phyloP scores from a whole-genome alignment of 92 coral and sea anemone species.

The Parazoanthus darwini region DNA sequence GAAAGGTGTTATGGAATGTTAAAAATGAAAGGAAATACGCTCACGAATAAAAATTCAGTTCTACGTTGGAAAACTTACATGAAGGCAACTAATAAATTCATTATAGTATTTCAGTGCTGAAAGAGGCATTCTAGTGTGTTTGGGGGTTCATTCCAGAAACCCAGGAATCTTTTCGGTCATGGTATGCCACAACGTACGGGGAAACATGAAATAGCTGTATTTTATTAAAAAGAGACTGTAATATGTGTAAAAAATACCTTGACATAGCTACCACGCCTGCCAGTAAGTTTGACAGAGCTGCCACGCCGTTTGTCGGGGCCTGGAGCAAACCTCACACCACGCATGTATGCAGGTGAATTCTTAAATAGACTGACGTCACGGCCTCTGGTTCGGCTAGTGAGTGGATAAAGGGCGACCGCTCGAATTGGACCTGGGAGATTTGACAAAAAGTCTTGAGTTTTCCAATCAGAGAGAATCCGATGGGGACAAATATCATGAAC shows the following conservation, averaged over 20 bases:
- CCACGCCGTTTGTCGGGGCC: slow-evolving; percentile 28
- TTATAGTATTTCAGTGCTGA: too few species aligned
- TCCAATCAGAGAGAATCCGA: not conserved
- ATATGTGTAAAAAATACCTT: not conserved
- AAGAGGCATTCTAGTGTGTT: too few species aligned
- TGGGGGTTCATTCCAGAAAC: too few species aligned
- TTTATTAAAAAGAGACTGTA: not conserved
- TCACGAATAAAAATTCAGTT: too few species aligned
- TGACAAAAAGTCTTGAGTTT: not conserved
- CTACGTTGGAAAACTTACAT: too few species aligned
- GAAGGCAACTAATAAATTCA: too few species aligned
- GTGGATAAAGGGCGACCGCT: slow-evolving; percentile 30
- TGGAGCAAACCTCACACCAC: slow-evolving; percentile 32
- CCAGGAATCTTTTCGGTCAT: too few species aligned
- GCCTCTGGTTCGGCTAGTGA: not conserved
- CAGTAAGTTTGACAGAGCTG: slow-evolving; percentile 9
- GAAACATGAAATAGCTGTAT: not conserved
- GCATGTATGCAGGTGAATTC: slow-evolving; percentile 3
- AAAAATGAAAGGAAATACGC: not conserved
- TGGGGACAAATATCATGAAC: not conserved
- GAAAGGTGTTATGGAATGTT: not conserved
- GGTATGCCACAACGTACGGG: too few species aligned
- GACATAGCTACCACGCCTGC: slow-evolving; percentile 25
- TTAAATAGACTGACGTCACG: slow-evolving; percentile 12
- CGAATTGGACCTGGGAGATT: slow-evolving; percentile 18